Evolutionary conservation across 2,888 invertebrate genomes (phyloP).

Genomic region (Sphecodes monilicornis): DNA sequence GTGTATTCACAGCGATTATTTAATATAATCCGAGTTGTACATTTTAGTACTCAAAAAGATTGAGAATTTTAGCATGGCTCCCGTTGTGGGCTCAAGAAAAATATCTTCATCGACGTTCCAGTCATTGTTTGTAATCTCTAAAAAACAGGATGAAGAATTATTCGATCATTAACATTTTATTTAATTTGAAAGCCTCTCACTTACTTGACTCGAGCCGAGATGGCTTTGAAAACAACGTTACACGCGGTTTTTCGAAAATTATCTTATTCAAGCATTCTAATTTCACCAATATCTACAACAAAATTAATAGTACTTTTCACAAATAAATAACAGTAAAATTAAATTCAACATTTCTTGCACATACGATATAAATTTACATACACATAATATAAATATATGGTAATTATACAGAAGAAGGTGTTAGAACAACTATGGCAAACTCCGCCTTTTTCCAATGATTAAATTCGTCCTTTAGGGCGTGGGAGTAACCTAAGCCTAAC

Average conservation of each 20-base stretch:
- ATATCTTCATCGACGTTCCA: conserved; percentile 85
- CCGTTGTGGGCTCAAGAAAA: conserved; percentile 84
- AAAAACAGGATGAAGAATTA: not conserved
- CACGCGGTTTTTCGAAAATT: conserved; percentile 78
- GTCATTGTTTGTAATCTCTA: conserved; percentile 82
- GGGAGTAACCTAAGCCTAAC: too few species aligned
- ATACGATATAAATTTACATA: not conserved
- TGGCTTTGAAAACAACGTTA: conserved; percentile 85
- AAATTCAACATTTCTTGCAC: not conserved
- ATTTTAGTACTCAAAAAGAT: conserved; percentile 87
- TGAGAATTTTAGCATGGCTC: conserved; percentile 86
- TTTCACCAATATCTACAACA: conserved; percentile 86
- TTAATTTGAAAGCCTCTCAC: conserved; percentile 49
- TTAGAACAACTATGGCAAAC: too few species aligned
- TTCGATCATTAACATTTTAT: conserved; percentile 9
- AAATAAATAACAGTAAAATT: not conserved
- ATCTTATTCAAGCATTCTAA: conserved; percentile 86
- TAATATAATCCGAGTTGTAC: conserved; percentile 85
- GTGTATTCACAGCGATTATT: conserved; percentile 46
- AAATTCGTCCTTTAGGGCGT: too few species aligned
- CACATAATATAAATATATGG: too few species aligned
- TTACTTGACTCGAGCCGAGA: conserved; percentile 81
- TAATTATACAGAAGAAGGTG: too few species aligned
- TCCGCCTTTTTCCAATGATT: too few species aligned
- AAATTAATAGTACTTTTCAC: conserved; percentile 53